A percentile compares a stretch with the other conserved stretches of the same genome.
phyloP scores from a whole-genome alignment of 2,797 vertebrate species.

The Anguilla anguilla region DNA sequence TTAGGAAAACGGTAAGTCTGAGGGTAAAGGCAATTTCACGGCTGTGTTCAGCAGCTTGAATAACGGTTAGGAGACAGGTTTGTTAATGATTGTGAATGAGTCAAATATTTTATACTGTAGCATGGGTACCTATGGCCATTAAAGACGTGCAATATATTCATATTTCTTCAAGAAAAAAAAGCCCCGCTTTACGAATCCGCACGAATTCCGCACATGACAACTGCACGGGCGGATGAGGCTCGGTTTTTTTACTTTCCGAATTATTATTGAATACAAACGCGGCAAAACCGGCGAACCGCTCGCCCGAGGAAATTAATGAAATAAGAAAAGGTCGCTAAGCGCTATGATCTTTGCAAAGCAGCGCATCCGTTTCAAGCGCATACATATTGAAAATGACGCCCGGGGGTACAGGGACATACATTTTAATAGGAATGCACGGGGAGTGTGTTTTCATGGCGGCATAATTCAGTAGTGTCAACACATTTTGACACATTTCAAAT shows the following conservation, averaged over 20 bases:
- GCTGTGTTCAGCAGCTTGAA: too few relatives aligned
- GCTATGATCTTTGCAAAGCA: neutral
- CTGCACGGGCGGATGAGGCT: neutral
- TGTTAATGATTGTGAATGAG: too few relatives aligned
- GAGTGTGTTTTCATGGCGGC: neutral
- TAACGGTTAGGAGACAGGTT: too few relatives aligned
- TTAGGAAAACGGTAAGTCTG: too few relatives aligned
- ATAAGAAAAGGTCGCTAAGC: neutral
- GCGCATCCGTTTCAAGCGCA: neutral
- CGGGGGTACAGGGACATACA: neutral
- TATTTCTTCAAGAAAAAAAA: too few relatives aligned
- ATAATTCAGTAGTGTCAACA: neutral
- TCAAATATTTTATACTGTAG: too few relatives aligned
- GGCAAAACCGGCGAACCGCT: neutral
- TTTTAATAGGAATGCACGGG: neutral
- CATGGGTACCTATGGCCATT: too few relatives aligned
- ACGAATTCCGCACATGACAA: neutral
- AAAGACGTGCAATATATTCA: too few relatives aligned
- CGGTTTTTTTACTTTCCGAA: neutral
- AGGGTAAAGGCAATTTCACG: too few relatives aligned
- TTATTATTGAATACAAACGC: neutral
- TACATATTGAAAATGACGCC: neutral
- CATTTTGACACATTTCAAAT: neutral
- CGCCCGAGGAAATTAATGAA: neutral
- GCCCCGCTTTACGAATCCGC: neutral